Base-by-base conservation (phyloP, 37 sponge, comb jelly and placozoan genomes). In the Crambe crambe region DNA sequence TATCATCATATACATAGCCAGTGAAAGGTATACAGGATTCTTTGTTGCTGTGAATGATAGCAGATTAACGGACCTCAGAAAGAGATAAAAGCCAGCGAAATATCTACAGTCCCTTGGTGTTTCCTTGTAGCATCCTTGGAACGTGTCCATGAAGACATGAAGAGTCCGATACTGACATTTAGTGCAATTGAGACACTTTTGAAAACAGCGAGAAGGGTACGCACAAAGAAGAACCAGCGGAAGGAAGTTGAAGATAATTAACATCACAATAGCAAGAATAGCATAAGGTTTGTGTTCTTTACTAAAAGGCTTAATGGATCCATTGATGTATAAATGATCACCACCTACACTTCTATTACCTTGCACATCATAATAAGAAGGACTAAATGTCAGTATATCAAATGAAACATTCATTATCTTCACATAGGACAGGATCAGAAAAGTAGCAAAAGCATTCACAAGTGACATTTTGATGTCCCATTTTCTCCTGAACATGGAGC, bases 201-300 rank as follows among this genome's bases (percentile, higher is more conserved):
- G 73, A 39, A 77, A 58, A 23, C 43, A 79, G 69, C 37, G 58
- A 34, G 31, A 79, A 6, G 58, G 79, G 31, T 63, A 80, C 37
- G 68, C 9, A 69, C 64, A 69, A 20, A 44, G 70, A 69, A 69
- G 58, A 27, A 68, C 9, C 20, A 68, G 58, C n/a, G 75, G 75
- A 32, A 58, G 32, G 18, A 75, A 2, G 38, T 30, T 58, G 27
- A 75, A 58, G 3, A 35, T 20, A 2, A 58, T 31, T 34, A 58
- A 8, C 37, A 72, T 44, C 23, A 43, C 8, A n/a, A 72, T 72
- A 23, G 73, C 73, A 17, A 72, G 9, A 20, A 72, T 42, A 44
- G 73, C 73, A 72, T 72, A 72, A n/a, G 73, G 73, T 17, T 42
- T 39, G 39, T 72, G 73, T 3, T 72, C 73, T 26, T 26, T 2